Base-by-base conservation (phyloP, 35 echinoderm and acorn worm species). In the Heliocidaris erythrogramma region DNA sequence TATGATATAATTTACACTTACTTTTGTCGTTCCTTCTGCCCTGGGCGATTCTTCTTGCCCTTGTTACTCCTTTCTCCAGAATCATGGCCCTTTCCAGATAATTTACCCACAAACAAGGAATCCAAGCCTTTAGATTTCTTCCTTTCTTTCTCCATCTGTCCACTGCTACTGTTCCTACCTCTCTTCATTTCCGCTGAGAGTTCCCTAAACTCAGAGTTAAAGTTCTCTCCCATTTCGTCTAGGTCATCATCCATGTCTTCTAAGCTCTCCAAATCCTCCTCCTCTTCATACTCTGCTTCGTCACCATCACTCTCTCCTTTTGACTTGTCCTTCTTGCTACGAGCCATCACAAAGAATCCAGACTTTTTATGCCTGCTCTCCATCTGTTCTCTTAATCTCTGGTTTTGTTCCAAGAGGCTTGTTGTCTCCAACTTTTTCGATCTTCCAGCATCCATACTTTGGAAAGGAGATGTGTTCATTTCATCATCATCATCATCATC, bases 61-160 rank as follows among this genome's bases (percentile, higher is more conserved):
- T 92, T 92, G 91, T 18, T 92, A 1, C 0, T 14, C 5, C 11
- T 59, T 5, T 30, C 49, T 21, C 12, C 49, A 59, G 49, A 21
- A 30, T 92, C 49, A 49, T 48, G 48, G 48, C 49, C 29, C 49
- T 92, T 92, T 0, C 91, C 91, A 13, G 91, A 92, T 59, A 92
- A 59, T 59, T 50, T 92, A 21, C 91, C 91, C 91, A 92, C 91
- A 92, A 92, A 92, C 91, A 92, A 30, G 49, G 91, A 92, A 50
- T 92, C 91, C 91, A 92, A 48, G 9, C 91, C 91, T 92, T 92
- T 92, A 2, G 21, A 24, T 30, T 48, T 92, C 91, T 59, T 92
- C 49, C 49, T 92, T 5, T 92, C 91, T 13, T 48, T 92, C 91
- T 59, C 48, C 49, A 30, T 11, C 17, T 59, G 31, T n/a, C 48